Conservation (phyloP, 2,888 invertebrate genomes). For the Dioctria rufipes region DNA sequence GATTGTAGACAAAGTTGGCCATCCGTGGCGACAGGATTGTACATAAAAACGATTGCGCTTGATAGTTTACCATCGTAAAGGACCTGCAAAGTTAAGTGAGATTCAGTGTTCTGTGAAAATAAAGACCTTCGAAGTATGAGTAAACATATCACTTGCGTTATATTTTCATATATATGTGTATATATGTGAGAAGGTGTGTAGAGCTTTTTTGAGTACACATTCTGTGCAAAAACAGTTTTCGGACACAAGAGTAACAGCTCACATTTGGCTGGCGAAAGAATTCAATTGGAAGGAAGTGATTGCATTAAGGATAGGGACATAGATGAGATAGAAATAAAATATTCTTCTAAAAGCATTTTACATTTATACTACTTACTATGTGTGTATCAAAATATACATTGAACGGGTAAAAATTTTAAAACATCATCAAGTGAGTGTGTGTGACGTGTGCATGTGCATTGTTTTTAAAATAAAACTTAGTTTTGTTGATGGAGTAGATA, state of each 20-base stretch:
- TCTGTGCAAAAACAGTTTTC: conserved; percentile 30
- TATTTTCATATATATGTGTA: neutral
- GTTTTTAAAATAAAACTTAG: no score
- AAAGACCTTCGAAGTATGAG: neutral
- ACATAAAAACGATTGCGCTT: conserved; percentile 98
- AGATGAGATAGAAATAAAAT: conserved; percentile 29
- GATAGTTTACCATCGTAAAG: conserved; percentile 98
- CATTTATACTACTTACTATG: neutral
- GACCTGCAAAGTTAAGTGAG: conserved; percentile 76
- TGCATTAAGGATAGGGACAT: conserved; percentile 13
- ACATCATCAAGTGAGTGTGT: no score
- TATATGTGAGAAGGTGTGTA: no score
- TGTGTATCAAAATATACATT: no score
- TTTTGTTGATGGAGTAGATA: no score
- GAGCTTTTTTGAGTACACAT: neutral
- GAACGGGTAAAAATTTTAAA: no score
- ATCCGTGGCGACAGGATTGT: conserved; percentile 99
- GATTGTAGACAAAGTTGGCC: conserved; percentile 98
- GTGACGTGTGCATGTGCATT: no score
- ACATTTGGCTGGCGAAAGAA: conserved; percentile 3
- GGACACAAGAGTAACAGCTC: neutral
- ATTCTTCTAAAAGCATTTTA: conserved; percentile 29
- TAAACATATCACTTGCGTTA: neutral
- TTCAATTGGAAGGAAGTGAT: conserved; percentile 26
- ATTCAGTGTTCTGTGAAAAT: conserved; percentile 42